phyloP scores from a whole-genome alignment of 2,113 vertebrate genomes.

The Marcusenius ussheri region DNA sequence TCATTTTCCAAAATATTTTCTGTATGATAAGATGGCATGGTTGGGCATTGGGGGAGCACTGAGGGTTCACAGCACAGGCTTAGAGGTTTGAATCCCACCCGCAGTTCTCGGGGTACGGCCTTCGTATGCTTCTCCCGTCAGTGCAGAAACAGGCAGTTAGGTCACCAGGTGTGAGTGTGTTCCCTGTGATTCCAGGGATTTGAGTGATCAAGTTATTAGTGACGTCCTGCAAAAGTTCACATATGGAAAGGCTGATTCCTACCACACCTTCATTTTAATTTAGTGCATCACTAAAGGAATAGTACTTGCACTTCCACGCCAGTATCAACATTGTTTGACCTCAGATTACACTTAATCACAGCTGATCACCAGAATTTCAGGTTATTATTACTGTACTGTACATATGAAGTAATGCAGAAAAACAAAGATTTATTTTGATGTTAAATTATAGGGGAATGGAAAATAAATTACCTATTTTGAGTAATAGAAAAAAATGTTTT shows the following conservation, averaged over 20 bases:
- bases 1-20: not conserved
- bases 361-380: not conserved
- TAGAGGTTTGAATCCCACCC: not conserved
- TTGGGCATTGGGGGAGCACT: not conserved
- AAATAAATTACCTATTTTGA: not conserved
- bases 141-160: not conserved
- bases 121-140: not conserved
- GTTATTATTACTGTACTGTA: not conserved
- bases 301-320: not conserved
- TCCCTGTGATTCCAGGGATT: not conserved
- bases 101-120: not conserved
- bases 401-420: not conserved
- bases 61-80: not conserved
- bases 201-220: not conserved
- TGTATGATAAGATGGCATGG: not conserved
- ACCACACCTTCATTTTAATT: not conserved
- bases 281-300: not conserved
- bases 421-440: not conserved
- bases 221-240: not conserved
- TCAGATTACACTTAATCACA: not conserved
- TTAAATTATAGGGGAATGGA: not conserved
- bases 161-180: not conserved
- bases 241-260: not conserved
- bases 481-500: not conserved
- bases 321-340: not conserved